A percentile compares a stretch with the other conserved stretches of the same genome.
phyloP scores from a whole-genome alignment of 1,140 invertebrate species.

The Pseudomyrmex concolor region DNA sequence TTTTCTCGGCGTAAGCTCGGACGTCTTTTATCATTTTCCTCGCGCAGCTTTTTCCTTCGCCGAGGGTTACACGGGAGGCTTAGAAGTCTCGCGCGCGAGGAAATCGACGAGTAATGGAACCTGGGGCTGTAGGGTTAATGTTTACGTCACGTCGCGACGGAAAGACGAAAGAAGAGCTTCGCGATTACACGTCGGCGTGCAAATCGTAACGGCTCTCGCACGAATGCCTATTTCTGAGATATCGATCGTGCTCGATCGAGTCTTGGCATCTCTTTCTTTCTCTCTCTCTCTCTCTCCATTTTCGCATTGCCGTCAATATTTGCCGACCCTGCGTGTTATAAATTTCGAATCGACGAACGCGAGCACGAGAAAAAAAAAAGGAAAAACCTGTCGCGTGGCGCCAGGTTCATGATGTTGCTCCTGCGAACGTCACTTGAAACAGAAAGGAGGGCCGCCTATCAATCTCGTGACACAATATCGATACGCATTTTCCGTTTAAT shows the following conservation, averaged over 20 bases:
- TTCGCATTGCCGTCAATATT: conserved; percentile 45
- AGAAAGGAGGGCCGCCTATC: conserved; percentile 33
- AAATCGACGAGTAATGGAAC: conserved; percentile 47
- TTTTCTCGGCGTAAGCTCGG: conserved; percentile 32
- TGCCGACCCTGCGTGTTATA: conserved; percentile 22
- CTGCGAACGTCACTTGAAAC: conserved; percentile 45
- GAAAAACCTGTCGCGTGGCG: conserved; percentile 1
- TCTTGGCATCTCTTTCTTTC: background rate
- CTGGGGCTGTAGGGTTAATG: conserved; percentile 36
- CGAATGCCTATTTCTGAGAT: conserved; percentile 20
- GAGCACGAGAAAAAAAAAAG: background rate
- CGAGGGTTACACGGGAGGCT: conserved; percentile 22
- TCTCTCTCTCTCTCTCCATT: background rate
- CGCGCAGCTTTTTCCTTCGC: conserved; percentile 34
- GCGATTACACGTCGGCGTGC: conserved; percentile 21
- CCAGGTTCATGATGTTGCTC: conserved; percentile 18
- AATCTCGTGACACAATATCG: conserved; percentile 56
- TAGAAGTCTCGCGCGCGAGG: conserved; percentile 28
- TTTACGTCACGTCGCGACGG: conserved; percentile 45
- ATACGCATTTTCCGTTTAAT: conserved; percentile 67
- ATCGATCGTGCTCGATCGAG: conserved; percentile 42
- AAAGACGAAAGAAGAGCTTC: conserved; percentile 29
- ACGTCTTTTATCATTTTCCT: conserved; percentile 53
- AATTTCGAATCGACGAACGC: conserved; percentile 38
- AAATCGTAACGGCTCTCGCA: conserved; percentile 23